Base-by-base conservation (phyloP, 2,888 invertebrate species). In the Sceliomorpha sp. region DNA sequence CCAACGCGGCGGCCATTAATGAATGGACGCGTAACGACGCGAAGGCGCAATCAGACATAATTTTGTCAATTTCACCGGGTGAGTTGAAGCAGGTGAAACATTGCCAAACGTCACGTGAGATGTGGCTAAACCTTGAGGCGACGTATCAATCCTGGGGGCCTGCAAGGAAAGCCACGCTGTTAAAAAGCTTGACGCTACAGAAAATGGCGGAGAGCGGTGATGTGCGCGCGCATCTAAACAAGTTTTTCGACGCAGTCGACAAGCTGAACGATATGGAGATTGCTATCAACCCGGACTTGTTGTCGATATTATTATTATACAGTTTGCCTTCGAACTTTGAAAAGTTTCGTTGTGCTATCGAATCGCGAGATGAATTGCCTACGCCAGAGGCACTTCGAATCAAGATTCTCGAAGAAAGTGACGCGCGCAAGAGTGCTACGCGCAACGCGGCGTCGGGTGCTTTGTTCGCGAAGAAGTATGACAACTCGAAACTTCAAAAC, bases 281-380 rank as follows among this genome's bases (percentile, higher is more conserved):
- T 4, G 29, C 10, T 0, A 50, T 67, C 8, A 40, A 24, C 3
- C 24, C n/a, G 1, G 40, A 24, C 6, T n/a, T 29, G 14, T n/a
- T 50, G 7, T 8, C 13, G 0, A 8, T 34, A 0, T 15, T 50
- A 20, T 1, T 50, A 8, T n/a, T 63, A 13, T 48, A 62, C 29
- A 15, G 59, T 14, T 32, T 63, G 0, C 63, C 45, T 14, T 4
- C 10, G 4, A 42, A 14, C 5, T 63, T 26, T 15, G 63, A 63
- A 50, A 59, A 34, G 14, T 63, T 60, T 8, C 13, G 58, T 1
- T n/a, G 29, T 6, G 59, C 59, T 1, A 66, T 66, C 7, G 59
- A 59, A 39, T 50, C 42, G 7, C 37, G 59, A 8, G 50, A 66
- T 12, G 36, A 39, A 7, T 17, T 63, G 6, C 66, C 59, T 13